phyloP scores from a whole-genome alignment of 2,888 invertebrate genomes.

The Cosmia pyralina region DNA sequence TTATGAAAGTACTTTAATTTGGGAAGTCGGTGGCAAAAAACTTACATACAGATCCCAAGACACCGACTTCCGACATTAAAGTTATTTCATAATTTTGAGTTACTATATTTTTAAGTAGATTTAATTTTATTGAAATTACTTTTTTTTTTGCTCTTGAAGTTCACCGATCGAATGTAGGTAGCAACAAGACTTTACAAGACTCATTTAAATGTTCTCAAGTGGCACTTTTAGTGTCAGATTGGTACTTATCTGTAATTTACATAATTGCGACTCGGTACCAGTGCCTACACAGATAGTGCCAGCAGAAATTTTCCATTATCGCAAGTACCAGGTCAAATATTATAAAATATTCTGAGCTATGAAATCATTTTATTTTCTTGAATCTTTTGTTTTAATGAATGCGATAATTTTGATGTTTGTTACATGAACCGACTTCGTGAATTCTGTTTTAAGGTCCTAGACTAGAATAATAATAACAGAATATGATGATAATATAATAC shows the following conservation, averaged over 20 bases:
- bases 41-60: no score
- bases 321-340: constrained; percentile 40
- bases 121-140: no score
- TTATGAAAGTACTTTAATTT: no score
- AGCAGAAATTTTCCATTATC: constrained; percentile 36
- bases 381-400: constrained; percentile 1
- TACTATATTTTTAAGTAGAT: no score
- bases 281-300: constrained; percentile 45
- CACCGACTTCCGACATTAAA: no score
- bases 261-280: constrained; percentile 31
- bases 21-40: no score
- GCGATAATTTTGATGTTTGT: not conserved
- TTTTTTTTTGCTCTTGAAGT: constrained; percentile 18
- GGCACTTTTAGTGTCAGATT: constrained; percentile 52
- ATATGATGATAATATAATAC: no score
- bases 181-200: constrained; percentile 20
- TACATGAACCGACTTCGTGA: not conserved
- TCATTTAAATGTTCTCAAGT: constrained; percentile 19
- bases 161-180: constrained; percentile 45
- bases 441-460: not conserved
- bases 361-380: constrained; percentile 18
- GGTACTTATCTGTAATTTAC: constrained; percentile 46
- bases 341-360: constrained; percentile 4
- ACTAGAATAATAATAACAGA: no score
- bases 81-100: no score